phyloP scores from a whole-genome alignment of 2,113 vertebrate genomes.

The Eupsittula cactorum region DNA sequence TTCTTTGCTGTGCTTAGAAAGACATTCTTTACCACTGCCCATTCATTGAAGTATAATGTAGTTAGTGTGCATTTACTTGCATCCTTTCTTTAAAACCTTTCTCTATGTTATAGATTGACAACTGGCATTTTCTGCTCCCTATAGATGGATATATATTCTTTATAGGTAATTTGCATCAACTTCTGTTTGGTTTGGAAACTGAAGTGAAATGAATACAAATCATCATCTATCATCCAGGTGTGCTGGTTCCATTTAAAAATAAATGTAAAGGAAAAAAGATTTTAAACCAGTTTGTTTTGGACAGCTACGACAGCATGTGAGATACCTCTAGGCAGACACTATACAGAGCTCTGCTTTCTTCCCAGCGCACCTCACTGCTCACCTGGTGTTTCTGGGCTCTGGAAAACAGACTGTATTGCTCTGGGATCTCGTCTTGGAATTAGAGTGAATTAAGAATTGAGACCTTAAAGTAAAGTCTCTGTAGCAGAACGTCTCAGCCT shows the following conservation, averaged over 20 bases:
- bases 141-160: not conserved
- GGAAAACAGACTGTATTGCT: not conserved
- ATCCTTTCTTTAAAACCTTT: not conserved
- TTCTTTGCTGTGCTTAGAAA: not conserved
- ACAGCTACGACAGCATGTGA: not conserved
- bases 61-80: not conserved
- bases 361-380: not conserved
- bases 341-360: not conserved
- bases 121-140: not conserved
- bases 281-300: not conserved
- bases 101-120: not conserved
- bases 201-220: not conserved
- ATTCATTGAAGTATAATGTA: not conserved
- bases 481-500: not conserved
- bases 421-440: not conserved
- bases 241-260: not conserved
- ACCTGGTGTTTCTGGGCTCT: not conserved
- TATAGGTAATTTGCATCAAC: not conserved
- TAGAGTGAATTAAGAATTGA: not conserved
- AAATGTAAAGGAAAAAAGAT: not conserved
- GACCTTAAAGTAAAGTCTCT: not conserved
- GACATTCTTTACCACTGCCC: not conserved
- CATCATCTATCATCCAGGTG: not conserved
- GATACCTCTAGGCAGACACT: not conserved
- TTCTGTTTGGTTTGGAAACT: not conserved